phyloP scores from a whole-genome alignment of 2,797 vertebrate species.

The Melanotaenia boesemani region DNA sequence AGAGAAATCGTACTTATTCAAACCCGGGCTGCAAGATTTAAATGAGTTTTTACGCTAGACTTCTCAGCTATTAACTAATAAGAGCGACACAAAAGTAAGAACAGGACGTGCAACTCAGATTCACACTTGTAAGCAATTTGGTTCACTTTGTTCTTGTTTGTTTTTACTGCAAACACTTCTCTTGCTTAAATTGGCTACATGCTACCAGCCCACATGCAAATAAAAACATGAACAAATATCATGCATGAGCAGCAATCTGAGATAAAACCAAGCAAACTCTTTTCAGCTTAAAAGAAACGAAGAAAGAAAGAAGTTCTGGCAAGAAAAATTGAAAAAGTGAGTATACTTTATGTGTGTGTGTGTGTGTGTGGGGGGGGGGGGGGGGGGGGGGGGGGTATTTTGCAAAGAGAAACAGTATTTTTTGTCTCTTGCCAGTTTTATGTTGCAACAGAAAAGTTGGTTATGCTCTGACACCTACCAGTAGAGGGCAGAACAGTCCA shows the following conservation, averaged over 20 bases:
- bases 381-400: not conserved
- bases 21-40: not conserved
- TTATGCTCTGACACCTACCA: constrained; percentile 18
- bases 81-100: not conserved
- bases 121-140: not conserved
- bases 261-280: not conserved
- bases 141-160: too few relatives aligned
- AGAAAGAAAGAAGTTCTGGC: not conserved
- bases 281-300: not conserved
- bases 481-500: constrained; percentile 40
- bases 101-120: not conserved
- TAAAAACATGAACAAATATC: not conserved
- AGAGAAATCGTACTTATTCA: not conserved
- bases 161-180: too few relatives aligned
- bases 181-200: too few relatives aligned
- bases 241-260: not conserved
- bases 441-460: too few relatives aligned
- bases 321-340: not conserved
- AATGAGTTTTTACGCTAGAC: not conserved
- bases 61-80: not conserved
- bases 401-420: not conserved
- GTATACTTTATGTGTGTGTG: too few relatives aligned
- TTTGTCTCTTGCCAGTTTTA: too few relatives aligned
- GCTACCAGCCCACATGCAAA: too few relatives aligned
- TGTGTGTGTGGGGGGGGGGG: not conserved